These are phyloP conservation scores for Choloepus didactylus DNA, from an alignment of 2,797 vertebrate genomes.

Conservation along the genomic window DNA sequence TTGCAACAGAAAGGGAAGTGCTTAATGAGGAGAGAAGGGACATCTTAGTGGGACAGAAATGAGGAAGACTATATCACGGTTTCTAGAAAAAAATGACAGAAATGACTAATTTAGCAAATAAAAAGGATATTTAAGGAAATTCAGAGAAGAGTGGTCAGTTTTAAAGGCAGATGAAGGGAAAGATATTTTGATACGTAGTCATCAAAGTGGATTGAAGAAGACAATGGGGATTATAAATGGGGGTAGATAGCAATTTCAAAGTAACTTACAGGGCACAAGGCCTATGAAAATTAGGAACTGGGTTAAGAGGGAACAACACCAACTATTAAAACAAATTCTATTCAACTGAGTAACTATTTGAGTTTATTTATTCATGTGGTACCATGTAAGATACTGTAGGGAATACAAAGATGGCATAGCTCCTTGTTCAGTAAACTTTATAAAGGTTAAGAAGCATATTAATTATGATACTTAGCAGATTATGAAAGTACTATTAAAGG, in stretches of 20 bases:
- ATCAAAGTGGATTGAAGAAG: background rate
- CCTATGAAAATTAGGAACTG: background rate
- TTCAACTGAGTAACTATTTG: background rate
- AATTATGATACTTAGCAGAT: background rate
- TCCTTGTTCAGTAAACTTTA: background rate
- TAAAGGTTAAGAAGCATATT: background rate
- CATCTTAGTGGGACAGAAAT: background rate
- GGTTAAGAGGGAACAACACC: background rate
- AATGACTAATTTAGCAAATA: background rate
- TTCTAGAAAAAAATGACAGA: background rate
- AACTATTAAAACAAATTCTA: background rate
- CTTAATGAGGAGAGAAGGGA: background rate
- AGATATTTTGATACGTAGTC: background rate
- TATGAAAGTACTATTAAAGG: background rate
- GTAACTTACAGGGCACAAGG: background rate
- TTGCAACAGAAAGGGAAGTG: background rate
- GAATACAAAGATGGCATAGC: background rate
- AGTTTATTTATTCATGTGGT: background rate
- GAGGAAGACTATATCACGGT: background rate
- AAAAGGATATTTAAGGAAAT: background rate
- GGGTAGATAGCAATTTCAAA: background rate
- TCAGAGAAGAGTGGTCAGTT: background rate
- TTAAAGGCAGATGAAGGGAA: background rate
- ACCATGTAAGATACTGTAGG: background rate
- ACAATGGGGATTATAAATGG: background rate